Evolutionary conservation across 2,797 vertebrate genomes (phyloP).

Genomic region (Lemur catta): DNA sequence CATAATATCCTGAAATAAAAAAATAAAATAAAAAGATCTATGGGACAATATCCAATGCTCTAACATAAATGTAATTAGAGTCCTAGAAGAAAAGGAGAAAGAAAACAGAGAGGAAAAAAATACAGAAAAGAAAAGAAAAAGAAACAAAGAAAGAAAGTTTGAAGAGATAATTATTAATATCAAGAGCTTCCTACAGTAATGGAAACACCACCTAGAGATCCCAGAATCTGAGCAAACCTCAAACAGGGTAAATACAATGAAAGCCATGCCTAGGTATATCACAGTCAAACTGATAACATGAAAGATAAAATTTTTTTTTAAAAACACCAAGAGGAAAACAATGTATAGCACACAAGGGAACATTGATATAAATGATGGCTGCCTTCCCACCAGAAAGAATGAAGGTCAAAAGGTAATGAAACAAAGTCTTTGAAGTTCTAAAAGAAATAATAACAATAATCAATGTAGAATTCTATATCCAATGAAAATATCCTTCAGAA

Average conservation of each 20-base stretch:
- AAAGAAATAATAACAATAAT: background rate
- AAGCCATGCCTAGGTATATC: accelerated
- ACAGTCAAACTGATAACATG: background rate
- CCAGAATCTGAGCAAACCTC: background rate
- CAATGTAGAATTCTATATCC: background rate
- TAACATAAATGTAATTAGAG: background rate
- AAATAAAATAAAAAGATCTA: background rate
- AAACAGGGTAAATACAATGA: background rate
- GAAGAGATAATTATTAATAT: background rate
- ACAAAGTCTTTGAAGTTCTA: background rate
- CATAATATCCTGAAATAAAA: too few relatives aligned
- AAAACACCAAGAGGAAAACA: background rate
- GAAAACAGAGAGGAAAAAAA: background rate
- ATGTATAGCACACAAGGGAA: background rate
- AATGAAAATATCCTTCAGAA: background rate
- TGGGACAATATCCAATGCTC: background rate
- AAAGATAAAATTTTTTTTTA: background rate
- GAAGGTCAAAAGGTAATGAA: background rate
- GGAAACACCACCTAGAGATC: background rate
- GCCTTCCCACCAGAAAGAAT: background rate
- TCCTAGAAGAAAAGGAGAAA: background rate
- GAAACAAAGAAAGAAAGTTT: background rate
- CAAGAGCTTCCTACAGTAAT: background rate
- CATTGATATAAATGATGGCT: background rate
- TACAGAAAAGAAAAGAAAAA: background rate